Evolutionary conservation across 2,888 invertebrate genomes (phyloP), one percentile per base, ranked within the genome.

Genomic region (Zaprionus bogoriensis): DNA sequence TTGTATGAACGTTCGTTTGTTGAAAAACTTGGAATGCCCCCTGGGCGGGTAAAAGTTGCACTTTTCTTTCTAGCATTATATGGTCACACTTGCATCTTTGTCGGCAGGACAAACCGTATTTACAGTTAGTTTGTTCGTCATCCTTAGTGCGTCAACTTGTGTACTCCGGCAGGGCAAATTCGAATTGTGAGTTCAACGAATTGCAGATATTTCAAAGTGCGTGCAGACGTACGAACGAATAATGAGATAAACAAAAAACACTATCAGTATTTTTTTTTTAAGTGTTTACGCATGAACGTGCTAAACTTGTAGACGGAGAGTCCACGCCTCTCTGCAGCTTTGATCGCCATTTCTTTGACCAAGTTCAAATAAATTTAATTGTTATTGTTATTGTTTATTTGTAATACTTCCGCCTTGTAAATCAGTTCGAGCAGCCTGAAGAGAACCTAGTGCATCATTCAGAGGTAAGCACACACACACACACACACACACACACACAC

Each of bases 81-180:
- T 23, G 72, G 75, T 44, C 52, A 60, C 72, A 65, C 50, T 44
- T 4, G 1, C 2, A 22, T 2, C 20, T n/a, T 4, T 14, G 5
- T 12, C 36, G 59, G 14, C 41, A 22, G 25, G 22, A 10, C 27
- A 6, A n/a, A 25, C 58, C 22, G 64, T 55, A 64, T 45, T 69
- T 55, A 59, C 54, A 48, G 53, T 73, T 72, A 73, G 73, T 73
- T 42, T 32, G 58, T 38, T 73, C 38, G 61, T 58, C 42, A 42
- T 41, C 32, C 22, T 67, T 36, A 54, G 38, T 57, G 72, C 53
- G 72, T 76, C 27, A 44, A 32, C 17, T 38, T 19, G 19, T 5
- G 19, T 4, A 25, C 10, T 17, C 12, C 5, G 3, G 50, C 10
- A 4, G 5, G 20, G 5, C 9, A 3, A 12, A 2, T 30, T 46